Conservation (phyloP, 2,113 vertebrate species). For the Pachycephala philippinensis region DNA sequence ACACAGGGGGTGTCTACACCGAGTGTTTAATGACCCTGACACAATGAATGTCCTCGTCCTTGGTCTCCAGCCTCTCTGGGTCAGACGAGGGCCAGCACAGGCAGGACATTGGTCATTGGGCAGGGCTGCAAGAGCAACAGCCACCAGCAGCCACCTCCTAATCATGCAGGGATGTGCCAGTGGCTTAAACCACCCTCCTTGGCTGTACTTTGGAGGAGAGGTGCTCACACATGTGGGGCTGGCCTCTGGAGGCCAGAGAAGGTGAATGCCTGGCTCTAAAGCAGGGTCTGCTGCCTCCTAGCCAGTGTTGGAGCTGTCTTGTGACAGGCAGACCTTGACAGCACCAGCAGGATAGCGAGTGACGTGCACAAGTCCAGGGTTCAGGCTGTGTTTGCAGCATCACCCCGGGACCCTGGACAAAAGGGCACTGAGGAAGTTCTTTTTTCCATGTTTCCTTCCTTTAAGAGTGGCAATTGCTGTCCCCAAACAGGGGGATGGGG, state of each 20-base stretch:
- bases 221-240: background rate
- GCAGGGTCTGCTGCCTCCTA: background rate
- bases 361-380: fast-evolving
- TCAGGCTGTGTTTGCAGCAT: background rate
- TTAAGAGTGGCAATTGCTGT: background rate
- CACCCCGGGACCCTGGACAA: background rate
- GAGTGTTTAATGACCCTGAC: background rate
- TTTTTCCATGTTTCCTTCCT: background rate
- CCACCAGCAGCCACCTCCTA: background rate
- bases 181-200: background rate
- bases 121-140: background rate
- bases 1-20: background rate
- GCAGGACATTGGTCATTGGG: fast-evolving
- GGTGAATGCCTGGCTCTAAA: background rate
- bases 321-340: background rate
- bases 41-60: background rate
- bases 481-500: background rate
- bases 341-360: fast-evolving
- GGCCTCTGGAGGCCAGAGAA: background rate
- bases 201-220: background rate
- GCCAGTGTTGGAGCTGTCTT: background rate
- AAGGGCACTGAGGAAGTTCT: background rate
- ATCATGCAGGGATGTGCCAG: background rate
- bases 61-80: background rate
- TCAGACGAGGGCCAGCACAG: background rate